Base-by-base conservation (phyloP, 2,888 invertebrate species). In the Gisinianus flammeolus region DNA sequence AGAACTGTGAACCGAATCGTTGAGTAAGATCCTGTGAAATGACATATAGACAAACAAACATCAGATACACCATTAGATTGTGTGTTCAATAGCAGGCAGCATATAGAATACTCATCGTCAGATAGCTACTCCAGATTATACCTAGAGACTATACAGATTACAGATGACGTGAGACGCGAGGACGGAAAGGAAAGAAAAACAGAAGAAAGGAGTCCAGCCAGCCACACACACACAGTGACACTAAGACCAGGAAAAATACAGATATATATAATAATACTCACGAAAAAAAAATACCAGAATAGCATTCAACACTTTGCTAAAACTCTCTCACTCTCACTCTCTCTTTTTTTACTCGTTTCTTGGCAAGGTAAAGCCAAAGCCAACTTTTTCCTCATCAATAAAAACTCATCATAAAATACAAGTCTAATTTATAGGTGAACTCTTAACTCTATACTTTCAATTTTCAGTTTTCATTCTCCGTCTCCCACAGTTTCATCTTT, bases 1-100 rank as follows among this genome's bases (percentile, higher is more conserved):
- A 83, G 79, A 10, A 84, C 80, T 28, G 83, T 81, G 80, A 85
- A 85, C 35, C 83, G 83, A 68, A 85, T 81, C 66, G 82, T 84
- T 12, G 85, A 82, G 78, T 85, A 85, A n/a, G 69, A 73, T 68
- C 73, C 74, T 77, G 31, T 33, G 22, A 22, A 24, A 31, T 0
- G 10, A 69, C 22, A n/a, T 19, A 67, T 2, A 5, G 2, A 24
- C 28, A 71, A 30, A 71, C 1, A 71, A 10, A 56, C 30, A 68
- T 35, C 12, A 68, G 35, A 33, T 33, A n/a, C n/a, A n/a, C 10
- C 4, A 66, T 12, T 26, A 67, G 62, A 66, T 6, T 30, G 10
- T 31, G 30, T 31, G 35, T 35, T 35, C 5, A 5, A 44, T 1
- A 16, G 19, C 44, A 44, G 12, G 6, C 3, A 2, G 62, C 19